These are phyloP conservation scores for Eublepharis macularius DNA, from an alignment of 2,113 vertebrate genomes.

Conservation along the genomic window DNA sequence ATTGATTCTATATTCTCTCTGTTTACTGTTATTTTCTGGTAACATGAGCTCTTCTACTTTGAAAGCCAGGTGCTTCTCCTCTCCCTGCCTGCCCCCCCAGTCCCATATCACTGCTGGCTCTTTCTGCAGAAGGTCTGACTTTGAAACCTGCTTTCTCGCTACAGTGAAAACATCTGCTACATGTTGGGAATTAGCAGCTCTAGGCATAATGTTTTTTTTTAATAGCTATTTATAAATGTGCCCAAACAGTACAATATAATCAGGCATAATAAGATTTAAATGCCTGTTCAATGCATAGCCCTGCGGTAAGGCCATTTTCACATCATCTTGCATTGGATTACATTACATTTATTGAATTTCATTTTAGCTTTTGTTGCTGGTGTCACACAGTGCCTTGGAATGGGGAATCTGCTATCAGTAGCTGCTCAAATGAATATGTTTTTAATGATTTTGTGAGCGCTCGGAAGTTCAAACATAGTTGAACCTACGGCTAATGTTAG, in stretches of 20 bases:
- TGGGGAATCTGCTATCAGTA: constrained; percentile 38
- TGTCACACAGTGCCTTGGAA: constrained; percentile 30
- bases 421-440: constrained; percentile 41
- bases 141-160: constrained; percentile 52
- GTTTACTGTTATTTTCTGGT: neutral
- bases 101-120: constrained; percentile 28
- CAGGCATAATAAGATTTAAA: constrained; percentile 54
- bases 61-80: constrained; percentile 43
- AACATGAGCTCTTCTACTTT: constrained; percentile 36
- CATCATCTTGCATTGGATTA: constrained; percentile 39
- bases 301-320: constrained; percentile 36
- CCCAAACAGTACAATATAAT: constrained; percentile 68
- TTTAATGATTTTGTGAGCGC: constrained; percentile 57
- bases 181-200: constrained; percentile 62
- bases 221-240: constrained; percentile 64
- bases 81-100: too few species aligned
- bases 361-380: constrained; percentile 43
- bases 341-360: constrained; percentile 46
- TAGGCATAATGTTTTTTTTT: constrained; percentile 58
- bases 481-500: constrained; percentile 34
- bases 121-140: constrained; percentile 54
- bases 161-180: constrained; percentile 65
- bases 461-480: constrained; percentile 47
- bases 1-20: neutral
- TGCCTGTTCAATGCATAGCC: constrained; percentile 20